These are phyloP conservation scores for Pachyuromys duprasi DNA, from an alignment of 2,797 vertebrate genomes.

Conservation along the genomic window DNA sequence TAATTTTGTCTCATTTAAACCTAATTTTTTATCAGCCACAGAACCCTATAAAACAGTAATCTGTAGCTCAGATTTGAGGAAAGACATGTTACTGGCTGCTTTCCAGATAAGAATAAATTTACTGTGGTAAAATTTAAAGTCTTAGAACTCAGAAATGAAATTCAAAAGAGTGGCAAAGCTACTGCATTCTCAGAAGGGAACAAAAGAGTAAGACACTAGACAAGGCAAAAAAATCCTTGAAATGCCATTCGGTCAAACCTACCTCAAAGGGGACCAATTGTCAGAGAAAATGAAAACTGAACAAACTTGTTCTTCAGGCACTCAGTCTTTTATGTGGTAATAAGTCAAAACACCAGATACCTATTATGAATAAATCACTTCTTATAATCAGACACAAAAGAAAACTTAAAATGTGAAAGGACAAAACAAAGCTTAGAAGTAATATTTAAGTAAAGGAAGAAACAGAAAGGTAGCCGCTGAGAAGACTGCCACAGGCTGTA, in stretches of 20 bases:
- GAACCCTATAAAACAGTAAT: constrained; percentile 29
- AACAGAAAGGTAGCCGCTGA: constrained; percentile 1
- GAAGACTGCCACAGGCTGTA: constrained; percentile 24
- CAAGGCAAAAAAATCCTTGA: constrained; percentile 27
- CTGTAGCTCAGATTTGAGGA: constrained; percentile 26
- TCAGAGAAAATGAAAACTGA: background rate
- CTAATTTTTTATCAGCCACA: constrained; percentile 56
- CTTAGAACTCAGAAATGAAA: constrained; percentile 63
- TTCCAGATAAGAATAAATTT: constrained; percentile 35
- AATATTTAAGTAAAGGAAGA: background rate
- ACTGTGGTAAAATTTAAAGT: constrained; percentile 59
- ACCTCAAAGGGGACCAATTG: background rate
- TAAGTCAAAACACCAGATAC: constrained; percentile 18
- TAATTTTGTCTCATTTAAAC: constrained; percentile 24
- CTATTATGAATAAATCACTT: constrained; percentile 38
- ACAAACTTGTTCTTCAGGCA: constrained; percentile 23
- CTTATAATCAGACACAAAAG: constrained; percentile 31
- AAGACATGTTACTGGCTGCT: constrained; percentile 41
- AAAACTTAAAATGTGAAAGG: constrained; percentile 50
- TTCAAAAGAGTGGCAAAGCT: background rate
- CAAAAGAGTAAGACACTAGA: constrained; percentile 5
- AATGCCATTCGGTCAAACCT: constrained; percentile 33
- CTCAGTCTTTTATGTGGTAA: constrained; percentile 46
- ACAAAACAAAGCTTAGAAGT: constrained; percentile 54
- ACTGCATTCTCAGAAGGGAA: background rate